Evolutionary conservation across 2,888 invertebrate genomes (phyloP), one percentile per base, ranked within the genome.

Genomic region (Brachycybe producta): DNA sequence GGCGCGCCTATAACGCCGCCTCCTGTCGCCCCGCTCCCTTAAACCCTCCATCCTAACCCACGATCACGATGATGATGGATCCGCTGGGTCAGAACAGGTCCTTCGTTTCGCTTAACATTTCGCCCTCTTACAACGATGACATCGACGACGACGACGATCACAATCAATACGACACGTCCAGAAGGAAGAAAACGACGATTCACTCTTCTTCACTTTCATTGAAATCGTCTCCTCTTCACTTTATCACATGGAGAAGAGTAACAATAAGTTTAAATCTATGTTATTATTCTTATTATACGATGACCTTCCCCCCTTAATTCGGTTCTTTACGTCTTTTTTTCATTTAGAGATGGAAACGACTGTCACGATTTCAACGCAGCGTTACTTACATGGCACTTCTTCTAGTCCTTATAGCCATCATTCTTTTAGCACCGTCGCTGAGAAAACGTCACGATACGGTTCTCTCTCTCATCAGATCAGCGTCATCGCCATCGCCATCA

Each of bases 281-380:
- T 5, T 3, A 8, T 27, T 27, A 15, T 27, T n/a, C 28, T 5
- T 5, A 15, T 13, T 26, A 27, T 43, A 27, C n/a, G 23, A n/a
- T 21, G 15, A 19, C 40, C 23, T 2, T 2, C 11, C 15, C 15
- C 8, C 13, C 5, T 17, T 46, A 24, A 36, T 32, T 45, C 17
- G 23, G 32, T 34, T 43, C 41, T 49, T 26, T 24, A 39, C 26
- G 39, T 52, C 47, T 54, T 52, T 57, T n/a, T n/a, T n/a, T n/a
- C n/a, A 78, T 77, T 49, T 68, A 87, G 87, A 75, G 78, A 70
- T 88, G 87, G 87, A 86, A 87, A 66, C 82, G 82, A 58, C 69
- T 88, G 51, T 86, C 87, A 17, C 76, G 86, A 59, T 76, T 86
- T 61, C 87, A 87, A 65, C 76, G 82, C 57, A 84, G 82, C 61